Evolutionary conservation across 2,888 invertebrate species (phyloP).

Genomic region (Elmis aenea): DNA sequence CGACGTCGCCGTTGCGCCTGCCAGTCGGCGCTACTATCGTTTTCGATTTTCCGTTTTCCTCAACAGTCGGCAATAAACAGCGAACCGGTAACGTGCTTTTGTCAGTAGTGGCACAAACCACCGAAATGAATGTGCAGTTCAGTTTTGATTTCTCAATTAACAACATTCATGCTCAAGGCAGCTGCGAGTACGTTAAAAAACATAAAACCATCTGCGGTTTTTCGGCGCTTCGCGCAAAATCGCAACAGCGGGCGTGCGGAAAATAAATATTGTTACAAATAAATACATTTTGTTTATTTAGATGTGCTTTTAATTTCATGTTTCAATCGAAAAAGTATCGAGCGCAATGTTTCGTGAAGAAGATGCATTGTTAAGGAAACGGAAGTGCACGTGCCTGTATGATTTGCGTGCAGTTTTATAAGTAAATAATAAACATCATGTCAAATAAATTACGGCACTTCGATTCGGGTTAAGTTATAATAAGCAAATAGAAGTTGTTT

Average conservation of each 20-base stretch:
- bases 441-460: slow-evolving; percentile 30
- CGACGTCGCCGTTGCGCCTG: slow-evolving; percentile 27
- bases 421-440: slow-evolving; percentile 22
- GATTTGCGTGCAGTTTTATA: slow-evolving; percentile 11
- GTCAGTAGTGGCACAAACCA: no score
- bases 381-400: slow-evolving; percentile 4
- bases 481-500: slow-evolving; percentile 11
- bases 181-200: no score
- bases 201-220: no score
- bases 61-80: slow-evolving; percentile 21
- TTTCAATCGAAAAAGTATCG: background rate
- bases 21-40: slow-evolving; percentile 32
- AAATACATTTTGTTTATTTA: slow-evolving; percentile 4
- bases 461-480: slow-evolving; percentile 30
- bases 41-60: slow-evolving; percentile 39
- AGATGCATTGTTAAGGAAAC: background rate
- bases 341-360: slow-evolving; percentile 1
- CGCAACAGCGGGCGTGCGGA: no score
- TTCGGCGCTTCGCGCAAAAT: no score
- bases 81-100: slow-evolving; percentile 30
- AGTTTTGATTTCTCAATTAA: no score
- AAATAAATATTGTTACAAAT: no score
- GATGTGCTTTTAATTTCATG: slow-evolving; percentile 6
- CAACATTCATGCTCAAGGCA: no score
- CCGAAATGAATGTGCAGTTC: no score